Evolutionary conservation across 2,113 vertebrate species (phyloP), one percentile per base, ranked within the genome.

Genomic region (Poeciliopsis retropinna): DNA sequence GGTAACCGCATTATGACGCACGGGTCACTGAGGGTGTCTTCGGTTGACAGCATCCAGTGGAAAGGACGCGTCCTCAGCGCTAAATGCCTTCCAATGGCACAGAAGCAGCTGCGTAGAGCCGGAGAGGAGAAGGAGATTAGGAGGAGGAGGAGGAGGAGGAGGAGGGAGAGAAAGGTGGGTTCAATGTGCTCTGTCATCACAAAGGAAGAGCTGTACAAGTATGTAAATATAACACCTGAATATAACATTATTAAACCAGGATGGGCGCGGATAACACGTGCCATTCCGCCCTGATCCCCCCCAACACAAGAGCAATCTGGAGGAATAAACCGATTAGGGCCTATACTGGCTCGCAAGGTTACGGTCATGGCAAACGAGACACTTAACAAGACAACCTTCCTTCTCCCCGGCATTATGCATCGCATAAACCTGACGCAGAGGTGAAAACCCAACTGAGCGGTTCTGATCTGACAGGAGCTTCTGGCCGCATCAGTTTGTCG

Each of bases 1-100:
- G 68, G 88, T 94, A 95, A 94, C 94, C 94, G 94, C 94, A 95
- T 95, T 95, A 95, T 94, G 94, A 95, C 94, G 94, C 94, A 92
- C 77, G 82, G 88, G 86, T 88, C 87, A 90, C 32, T 54, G 78
- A 88, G 80, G 89, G 67, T 86, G 66, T 83, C 72, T 75, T 76
- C 76, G 67, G 65, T 73, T 62, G 77, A 61, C 27, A 51, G 37
- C 62, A 63, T 84, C 80, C 75, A 12, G 51, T 27, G 31, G 1
- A 34, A 63, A 61, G 64, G 74, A 77, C 75, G 39, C 71, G 66
- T 81, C 83, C 54, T 73, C 67, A 47, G 44, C 4, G 17, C 44
- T 47, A 17, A 47, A 47, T 47, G 44, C 44, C 44, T 67, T 76
- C 85, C 32, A 60, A 41, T 64, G 19, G 28, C 62, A 39, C 32